phyloP scores from a whole-genome alignment of 2,888 invertebrate species.

The Sylvicola cinctus region DNA sequence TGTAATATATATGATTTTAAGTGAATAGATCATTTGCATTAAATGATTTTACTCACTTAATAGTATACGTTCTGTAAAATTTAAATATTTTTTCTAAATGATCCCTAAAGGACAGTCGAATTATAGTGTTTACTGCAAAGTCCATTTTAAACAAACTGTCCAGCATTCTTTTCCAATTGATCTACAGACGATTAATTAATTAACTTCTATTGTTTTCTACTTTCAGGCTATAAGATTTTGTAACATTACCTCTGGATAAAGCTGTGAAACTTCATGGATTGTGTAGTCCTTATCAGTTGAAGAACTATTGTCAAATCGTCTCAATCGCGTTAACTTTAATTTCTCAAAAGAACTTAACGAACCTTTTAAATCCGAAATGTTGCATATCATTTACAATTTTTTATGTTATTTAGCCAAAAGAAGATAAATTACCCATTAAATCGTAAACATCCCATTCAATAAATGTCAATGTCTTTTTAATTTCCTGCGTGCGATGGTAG shows the following conservation, averaged over 20 bases:
- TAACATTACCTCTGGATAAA: neutral
- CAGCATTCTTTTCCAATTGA: neutral
- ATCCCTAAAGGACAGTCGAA: neutral
- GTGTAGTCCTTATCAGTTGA: neutral
- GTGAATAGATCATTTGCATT: neutral
- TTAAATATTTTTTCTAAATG: slow-evolving; percentile 1
- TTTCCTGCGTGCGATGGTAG: neutral
- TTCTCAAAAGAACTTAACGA: too few species aligned
- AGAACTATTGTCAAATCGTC: too few species aligned
- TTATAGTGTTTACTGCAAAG: neutral
- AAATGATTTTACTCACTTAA: neutral
- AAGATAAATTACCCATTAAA: neutral
- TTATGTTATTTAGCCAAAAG: too few species aligned
- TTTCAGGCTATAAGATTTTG: too few species aligned
- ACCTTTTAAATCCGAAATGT: too few species aligned
- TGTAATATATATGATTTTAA: neutral
- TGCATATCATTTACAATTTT: too few species aligned
- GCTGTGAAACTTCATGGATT: neutral
- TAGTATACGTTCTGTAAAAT: neutral
- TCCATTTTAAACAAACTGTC: neutral
- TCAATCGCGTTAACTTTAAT: too few species aligned
- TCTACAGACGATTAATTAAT: neutral
- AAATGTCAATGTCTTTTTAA: neutral
- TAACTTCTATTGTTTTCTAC: neutral
- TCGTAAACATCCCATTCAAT: neutral